Conservation (phyloP, 2,797 vertebrate species). For the Ispidina picta region DNA sequence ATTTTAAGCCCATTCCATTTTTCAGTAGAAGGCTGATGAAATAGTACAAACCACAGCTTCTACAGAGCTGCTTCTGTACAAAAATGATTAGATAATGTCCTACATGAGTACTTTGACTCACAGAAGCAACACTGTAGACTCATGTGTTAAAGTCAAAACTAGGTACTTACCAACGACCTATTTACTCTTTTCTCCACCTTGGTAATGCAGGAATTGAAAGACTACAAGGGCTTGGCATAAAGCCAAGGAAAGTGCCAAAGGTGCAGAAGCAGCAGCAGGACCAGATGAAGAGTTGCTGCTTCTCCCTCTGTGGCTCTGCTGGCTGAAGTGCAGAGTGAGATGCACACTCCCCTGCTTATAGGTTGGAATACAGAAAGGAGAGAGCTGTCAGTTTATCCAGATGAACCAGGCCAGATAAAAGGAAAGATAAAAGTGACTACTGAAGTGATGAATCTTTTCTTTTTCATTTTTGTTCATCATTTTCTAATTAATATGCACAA, state of each 20-base stretch:
- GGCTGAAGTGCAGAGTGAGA: background rate
- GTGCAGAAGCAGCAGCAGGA: background rate
- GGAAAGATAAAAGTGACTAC: background rate
- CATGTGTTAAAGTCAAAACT: background rate
- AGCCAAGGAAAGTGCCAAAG: background rate
- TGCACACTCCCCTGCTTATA: background rate
- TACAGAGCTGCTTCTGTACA: background rate
- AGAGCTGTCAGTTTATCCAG: background rate
- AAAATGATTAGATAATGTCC: background rate
- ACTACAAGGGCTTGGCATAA: background rate
- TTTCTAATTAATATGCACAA: background rate
- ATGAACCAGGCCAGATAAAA: background rate
- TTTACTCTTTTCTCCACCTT: background rate
- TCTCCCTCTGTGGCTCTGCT: background rate
- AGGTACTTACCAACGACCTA: background rate
- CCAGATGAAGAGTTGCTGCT: background rate
- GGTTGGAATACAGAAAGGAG: background rate
- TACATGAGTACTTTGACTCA: background rate
- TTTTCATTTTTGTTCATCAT: background rate
- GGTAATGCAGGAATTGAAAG: background rate
- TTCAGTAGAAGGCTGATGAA: slow-evolving; percentile 11
- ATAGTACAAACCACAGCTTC: background rate
- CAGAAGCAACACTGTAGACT: too few relatives aligned
- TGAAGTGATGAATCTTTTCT: background rate
- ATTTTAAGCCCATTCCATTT: slow-evolving; percentile 62